These are phyloP conservation scores for Drosophila rubida DNA, from an alignment of 2,888 invertebrate species.

Conservation along the genomic window DNA sequence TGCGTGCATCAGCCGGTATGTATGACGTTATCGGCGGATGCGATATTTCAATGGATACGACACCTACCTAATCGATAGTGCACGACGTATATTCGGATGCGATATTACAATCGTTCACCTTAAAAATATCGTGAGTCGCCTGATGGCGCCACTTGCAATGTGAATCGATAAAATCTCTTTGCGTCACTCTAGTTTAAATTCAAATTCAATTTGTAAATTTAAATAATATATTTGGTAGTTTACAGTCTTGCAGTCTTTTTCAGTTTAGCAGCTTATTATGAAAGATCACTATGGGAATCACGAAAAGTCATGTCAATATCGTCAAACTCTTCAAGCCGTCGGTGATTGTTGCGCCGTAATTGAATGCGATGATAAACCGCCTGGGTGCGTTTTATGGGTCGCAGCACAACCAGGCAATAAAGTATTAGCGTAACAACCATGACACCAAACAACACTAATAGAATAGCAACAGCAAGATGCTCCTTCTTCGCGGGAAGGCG, in stretches of 20 bases:
- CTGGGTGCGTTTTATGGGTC: slow-evolving; percentile 50
- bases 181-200: neutral
- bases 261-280: neutral
- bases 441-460: slow-evolving; percentile 54
- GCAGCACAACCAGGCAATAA: slow-evolving; percentile 47
- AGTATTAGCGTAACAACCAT: slow-evolving; percentile 43
- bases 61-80: slow-evolving; percentile 1
- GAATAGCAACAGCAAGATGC: slow-evolving; percentile 49
- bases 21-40: slow-evolving; percentile 1
- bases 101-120: too few relatives aligned
- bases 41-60: neutral
- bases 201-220: neutral
- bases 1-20: slow-evolving; percentile 34
- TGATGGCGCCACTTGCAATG: neutral
- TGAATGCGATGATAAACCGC: slow-evolving; percentile 48
- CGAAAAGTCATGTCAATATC: slow-evolving; percentile 53
- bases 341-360: slow-evolving; percentile 49
- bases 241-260: slow-evolving; percentile 20
- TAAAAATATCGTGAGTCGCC: too few relatives aligned
- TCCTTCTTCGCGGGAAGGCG: slow-evolving; percentile 43
- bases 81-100: neutral
- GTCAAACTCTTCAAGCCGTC: slow-evolving; percentile 60
- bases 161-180: neutral
- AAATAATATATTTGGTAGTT: slow-evolving; percentile 1
- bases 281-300: slow-evolving; percentile 5